A percentile compares a stretch with the other conserved stretches of the same genome.
phyloP scores from a whole-genome alignment of 92 coral and sea anemone genomes.

The Epizoanthus ramosus region DNA sequence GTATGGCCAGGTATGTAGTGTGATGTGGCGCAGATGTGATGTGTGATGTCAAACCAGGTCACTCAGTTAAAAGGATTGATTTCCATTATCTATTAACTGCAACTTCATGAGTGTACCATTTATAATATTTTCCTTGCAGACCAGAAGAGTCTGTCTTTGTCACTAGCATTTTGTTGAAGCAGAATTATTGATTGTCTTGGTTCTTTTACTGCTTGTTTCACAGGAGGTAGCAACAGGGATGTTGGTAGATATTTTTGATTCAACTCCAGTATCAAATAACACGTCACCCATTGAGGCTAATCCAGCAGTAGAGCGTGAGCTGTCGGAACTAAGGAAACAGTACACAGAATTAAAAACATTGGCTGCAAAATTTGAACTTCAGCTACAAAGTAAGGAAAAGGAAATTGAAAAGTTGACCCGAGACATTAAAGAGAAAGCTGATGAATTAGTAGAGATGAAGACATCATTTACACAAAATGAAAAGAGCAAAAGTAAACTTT shows the following conservation, averaged over 20 bases:
- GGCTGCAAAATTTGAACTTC: conserved; percentile 58
- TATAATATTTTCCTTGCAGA: neutral
- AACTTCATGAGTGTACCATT: too few species aligned
- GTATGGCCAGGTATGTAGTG: too few species aligned
- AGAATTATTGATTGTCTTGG: neutral
- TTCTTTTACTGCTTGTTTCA: neutral
- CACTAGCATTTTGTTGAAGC: neutral
- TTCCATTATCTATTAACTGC: too few species aligned
- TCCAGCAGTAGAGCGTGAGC: conserved; percentile 25
- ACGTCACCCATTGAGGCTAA: conserved; percentile 4
- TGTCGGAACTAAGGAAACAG: conserved; percentile 33
- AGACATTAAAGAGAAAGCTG: conserved; percentile 60
- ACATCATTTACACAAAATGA: conserved; percentile 45
- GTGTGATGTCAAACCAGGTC: too few species aligned
- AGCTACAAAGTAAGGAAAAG: conserved; percentile 56
- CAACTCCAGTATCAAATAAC: conserved; percentile 8
- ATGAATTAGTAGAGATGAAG: conserved; percentile 55
- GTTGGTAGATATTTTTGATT: conserved; percentile 19
- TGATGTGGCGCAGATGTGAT: too few species aligned
- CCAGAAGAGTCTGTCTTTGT: conserved; percentile 14
- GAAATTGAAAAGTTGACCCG: conserved; percentile 56
- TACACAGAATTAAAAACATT: conserved; percentile 45
- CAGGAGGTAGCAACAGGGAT: conserved; percentile 34
- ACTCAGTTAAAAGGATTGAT: too few species aligned
- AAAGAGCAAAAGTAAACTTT: conserved; percentile 35